These are phyloP conservation scores for Anser cygnoides DNA, from an alignment of 2,113 vertebrate genomes.

Conservation along the genomic window DNA sequence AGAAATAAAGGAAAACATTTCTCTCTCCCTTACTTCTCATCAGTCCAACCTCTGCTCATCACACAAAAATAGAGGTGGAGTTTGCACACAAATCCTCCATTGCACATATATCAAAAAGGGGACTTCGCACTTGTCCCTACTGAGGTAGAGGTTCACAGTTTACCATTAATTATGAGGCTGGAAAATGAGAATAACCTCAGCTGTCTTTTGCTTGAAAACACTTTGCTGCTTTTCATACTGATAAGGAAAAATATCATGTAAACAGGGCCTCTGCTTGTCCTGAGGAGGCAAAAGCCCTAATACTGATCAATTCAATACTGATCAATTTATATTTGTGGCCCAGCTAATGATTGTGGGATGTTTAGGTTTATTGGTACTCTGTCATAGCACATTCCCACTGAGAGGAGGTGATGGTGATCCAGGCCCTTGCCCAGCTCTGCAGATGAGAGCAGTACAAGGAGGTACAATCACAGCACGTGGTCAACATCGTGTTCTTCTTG, in stretches of 20 bases:
- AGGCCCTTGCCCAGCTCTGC: background rate
- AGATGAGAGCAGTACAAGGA: background rate
- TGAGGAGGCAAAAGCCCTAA: background rate
- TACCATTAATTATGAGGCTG: background rate
- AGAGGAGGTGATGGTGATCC: background rate
- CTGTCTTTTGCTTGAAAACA: background rate
- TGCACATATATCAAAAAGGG: background rate
- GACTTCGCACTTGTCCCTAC: background rate
- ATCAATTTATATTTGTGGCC: background rate
- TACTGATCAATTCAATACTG: background rate
- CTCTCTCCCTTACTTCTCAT: background rate
- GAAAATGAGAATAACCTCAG: background rate
- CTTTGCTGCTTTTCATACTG: accelerated
- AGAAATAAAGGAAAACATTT: background rate
- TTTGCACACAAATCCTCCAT: background rate
- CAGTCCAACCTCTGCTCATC: background rate
- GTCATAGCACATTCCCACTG: too few relatives aligned
- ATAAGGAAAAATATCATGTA: background rate
- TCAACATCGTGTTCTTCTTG: background rate
- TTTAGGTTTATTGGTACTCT: background rate
- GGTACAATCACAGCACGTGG: background rate
- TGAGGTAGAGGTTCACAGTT: background rate
- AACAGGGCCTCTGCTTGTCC: background rate
- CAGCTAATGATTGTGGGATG: background rate
- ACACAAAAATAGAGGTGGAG: background rate